A percentile compares a stretch with the other conserved stretches of the same genome.
Conservation (phyloP, 1,140 invertebrate species). For the Drosophila prosaltans region DNA sequence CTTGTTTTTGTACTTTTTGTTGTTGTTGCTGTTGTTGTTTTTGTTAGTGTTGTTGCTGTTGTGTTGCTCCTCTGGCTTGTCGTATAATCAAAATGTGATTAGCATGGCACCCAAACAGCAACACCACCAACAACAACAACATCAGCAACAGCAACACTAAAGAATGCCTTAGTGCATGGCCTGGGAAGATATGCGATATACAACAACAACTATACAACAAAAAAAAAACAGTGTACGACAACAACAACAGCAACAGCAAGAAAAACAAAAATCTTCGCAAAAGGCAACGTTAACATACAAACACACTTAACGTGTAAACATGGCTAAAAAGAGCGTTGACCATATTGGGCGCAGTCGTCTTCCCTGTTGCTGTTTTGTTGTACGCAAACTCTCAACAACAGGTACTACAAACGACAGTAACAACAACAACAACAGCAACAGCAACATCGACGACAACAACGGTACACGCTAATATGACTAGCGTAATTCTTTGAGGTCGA, state of each 20-base stretch:
- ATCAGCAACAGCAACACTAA: conserved; percentile 21
- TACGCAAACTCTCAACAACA: conserved; percentile 49
- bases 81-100: conserved; percentile 63
- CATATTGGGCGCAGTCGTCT: conserved; percentile 66
- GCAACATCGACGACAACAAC: conserved; percentile 47
- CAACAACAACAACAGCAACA: conserved; percentile 21
- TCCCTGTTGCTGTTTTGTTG: conserved; percentile 49
- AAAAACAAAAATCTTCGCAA: conserved; percentile 1
- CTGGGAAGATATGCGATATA: conserved; percentile 60
- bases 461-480: conserved; percentile 78
- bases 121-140: conserved; percentile 21
- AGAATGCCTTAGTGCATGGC: conserved; percentile 49
- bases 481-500: conserved; percentile 48
- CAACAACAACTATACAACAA: not conserved
- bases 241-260: not conserved
- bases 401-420: conserved; percentile 59
- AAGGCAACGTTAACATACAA: conserved; percentile 68
- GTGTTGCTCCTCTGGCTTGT: conserved; percentile 24
- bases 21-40: not conserved
- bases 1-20: conserved; percentile 23
- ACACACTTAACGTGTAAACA: conserved; percentile 80
- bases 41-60: not conserved
- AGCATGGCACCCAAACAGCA: conserved; percentile 42
- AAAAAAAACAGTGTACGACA: conserved; percentile 13
- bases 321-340: conserved; percentile 79